Conservation (phyloP, 2,113 vertebrate species). For the Noturus placidus region DNA sequence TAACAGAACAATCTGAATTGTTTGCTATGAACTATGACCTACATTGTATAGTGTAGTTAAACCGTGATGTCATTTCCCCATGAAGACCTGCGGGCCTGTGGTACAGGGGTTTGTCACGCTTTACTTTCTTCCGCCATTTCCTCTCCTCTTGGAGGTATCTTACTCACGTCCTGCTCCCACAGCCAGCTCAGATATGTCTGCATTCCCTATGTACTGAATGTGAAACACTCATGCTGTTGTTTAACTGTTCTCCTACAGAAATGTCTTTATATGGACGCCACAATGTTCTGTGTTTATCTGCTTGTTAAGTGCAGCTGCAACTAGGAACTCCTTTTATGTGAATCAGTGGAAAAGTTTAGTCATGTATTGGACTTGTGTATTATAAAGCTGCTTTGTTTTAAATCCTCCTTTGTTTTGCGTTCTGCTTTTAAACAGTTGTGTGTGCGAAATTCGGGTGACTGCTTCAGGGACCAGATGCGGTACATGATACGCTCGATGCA, state of each 20-base stretch:
- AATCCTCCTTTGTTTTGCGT: slow-evolving; percentile 41
- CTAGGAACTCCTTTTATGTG: slow-evolving; percentile 26
- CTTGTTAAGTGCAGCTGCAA: slow-evolving; percentile 38
- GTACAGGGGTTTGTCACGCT: not conserved
- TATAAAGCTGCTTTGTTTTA: slow-evolving; percentile 17
- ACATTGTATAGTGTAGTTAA: slow-evolving; percentile 20
- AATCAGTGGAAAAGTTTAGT: slow-evolving; percentile 6
- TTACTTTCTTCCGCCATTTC: slow-evolving; percentile 31
- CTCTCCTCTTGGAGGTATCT: slow-evolving; percentile 24
- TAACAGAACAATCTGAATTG: not conserved
- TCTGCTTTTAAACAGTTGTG: slow-evolving; percentile 73
- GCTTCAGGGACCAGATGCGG: slow-evolving; percentile 76
- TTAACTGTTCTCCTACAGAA: slow-evolving; percentile 21
- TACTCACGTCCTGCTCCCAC: slow-evolving; percentile 40
- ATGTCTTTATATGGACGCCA: slow-evolving; percentile 29
- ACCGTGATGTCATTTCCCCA: slow-evolving; percentile 36
- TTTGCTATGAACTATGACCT: slow-evolving; percentile 23
- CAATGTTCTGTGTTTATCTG: slow-evolving; percentile 35
- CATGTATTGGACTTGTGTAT: not conserved
- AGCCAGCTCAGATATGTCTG: slow-evolving; percentile 18
- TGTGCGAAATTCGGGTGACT: slow-evolving; percentile 74
- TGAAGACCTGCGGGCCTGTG: not conserved
- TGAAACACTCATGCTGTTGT: not conserved
- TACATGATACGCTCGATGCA: slow-evolving; percentile 76
- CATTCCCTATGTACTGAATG: slow-evolving; percentile 21